Conservation (phyloP, 1,140 invertebrate genomes). For the Cydia amplana region DNA sequence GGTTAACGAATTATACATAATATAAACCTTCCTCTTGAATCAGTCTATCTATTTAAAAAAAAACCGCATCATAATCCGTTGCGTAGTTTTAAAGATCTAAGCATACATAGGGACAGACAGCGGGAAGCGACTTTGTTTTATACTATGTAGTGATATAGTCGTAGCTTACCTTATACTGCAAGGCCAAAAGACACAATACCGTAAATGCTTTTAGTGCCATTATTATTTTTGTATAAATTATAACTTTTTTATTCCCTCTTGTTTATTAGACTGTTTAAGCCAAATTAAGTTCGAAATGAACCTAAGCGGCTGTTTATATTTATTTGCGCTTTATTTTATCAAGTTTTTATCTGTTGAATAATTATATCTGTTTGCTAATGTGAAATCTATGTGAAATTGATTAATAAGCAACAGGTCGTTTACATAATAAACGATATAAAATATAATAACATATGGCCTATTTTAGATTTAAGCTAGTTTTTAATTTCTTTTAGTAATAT, state of each 20-base stretch:
- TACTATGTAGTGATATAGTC: no score
- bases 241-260: background rate
- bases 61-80: no score
- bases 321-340: background rate
- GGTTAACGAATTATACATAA: no score
- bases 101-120: no score
- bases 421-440: no score
- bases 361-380: background rate
- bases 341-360: background rate
- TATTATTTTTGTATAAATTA: background rate
- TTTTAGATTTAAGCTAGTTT: no score
- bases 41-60: no score
- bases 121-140: no score
- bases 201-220: background rate
- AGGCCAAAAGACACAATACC: background rate
- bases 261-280: background rate
- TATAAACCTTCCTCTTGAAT: no score
- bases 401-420: background rate
- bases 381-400: background rate
- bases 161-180: constrained; percentile 9
- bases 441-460: no score
- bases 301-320: background rate
- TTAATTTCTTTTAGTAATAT: no score
- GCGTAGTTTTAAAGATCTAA: no score
- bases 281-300: background rate